These are phyloP conservation scores for Saccostrea glomerata DNA, from an alignment of 1,140 invertebrate species.

Conservation along the genomic window DNA sequence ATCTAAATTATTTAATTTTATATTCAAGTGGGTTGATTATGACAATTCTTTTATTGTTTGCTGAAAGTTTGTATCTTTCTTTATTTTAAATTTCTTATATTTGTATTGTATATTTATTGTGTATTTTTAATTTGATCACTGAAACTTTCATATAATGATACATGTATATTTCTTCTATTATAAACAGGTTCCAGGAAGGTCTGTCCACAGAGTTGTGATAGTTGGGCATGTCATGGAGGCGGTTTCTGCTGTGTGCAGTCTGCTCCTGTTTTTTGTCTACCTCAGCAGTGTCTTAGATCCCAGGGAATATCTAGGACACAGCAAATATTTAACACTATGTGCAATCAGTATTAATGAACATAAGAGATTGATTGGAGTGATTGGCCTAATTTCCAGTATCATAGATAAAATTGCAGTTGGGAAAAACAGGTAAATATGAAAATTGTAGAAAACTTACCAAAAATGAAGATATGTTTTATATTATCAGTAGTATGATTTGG, in stretches of 20 bases:
- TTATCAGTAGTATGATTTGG: too few relatives aligned
- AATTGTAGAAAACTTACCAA: too few relatives aligned
- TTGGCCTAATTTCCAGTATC: not conserved
- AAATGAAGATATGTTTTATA: too few relatives aligned
- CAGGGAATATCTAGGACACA: not conserved
- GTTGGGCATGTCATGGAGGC: not conserved
- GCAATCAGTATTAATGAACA: not conserved
- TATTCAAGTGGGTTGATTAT: too few relatives aligned
- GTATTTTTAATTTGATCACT: not conserved
- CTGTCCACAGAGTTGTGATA: not conserved
- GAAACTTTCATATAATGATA: not conserved
- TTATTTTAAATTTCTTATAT: not conserved
- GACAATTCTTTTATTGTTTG: too few relatives aligned
- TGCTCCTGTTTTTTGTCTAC: not conserved
- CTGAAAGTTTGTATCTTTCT: too few relatives aligned
- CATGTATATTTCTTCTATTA: not conserved
- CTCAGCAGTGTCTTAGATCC: not conserved
- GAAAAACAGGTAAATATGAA: slow-evolving; percentile 1
- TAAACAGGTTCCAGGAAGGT: not conserved
- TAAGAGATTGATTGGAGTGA: not conserved
- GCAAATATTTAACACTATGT: not conserved
- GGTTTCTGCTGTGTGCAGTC: not conserved
- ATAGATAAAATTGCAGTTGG: not conserved
- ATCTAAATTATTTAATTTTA: too few relatives aligned
- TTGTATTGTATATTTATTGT: not conserved